Percentiles rank a stretch among this genome's conserved stretches.
Evolutionary conservation across 1,140 invertebrate species (phyloP).

Genomic region (Drosophila ohnishii): DNA sequence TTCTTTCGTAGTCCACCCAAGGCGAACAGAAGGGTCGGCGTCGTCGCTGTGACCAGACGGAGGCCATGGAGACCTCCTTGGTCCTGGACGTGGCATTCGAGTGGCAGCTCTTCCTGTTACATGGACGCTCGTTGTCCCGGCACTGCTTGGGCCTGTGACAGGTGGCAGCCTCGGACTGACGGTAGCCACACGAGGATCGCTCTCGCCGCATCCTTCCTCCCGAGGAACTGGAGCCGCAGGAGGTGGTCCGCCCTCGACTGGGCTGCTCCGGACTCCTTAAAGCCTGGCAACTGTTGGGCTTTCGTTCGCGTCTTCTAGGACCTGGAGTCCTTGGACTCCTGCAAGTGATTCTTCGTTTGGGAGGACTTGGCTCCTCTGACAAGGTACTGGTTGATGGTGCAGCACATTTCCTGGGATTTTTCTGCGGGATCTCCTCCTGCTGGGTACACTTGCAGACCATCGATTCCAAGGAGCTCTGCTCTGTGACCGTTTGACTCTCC

Average conservation of each 20-base stretch:
- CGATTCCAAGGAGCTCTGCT: too few species aligned
- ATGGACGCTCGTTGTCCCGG: too few species aligned
- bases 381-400: neutral
- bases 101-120: neutral
- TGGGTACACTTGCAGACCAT: too few species aligned
- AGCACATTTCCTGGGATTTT: too few species aligned
- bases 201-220: neutral
- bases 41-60: neutral
- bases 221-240: constrained; percentile 4
- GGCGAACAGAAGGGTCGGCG: neutral
- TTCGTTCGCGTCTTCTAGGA: neutral
- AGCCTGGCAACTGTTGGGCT: rapidly evolving
- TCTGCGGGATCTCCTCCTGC: too few species aligned
- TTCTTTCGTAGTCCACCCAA: neutral
- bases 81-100: neutral
- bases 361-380: neutral
- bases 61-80: too few species aligned
- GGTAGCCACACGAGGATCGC: neutral
- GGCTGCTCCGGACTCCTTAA: neutral
- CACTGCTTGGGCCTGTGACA: too few species aligned
- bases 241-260: neutral
- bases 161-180: neutral
- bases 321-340: too few species aligned
- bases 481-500: too few species aligned
- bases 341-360: neutral